These are phyloP conservation scores for Beroe ovata DNA, from an alignment of 37 sponge, comb jelly and placozoan genomes.

Conservation along the genomic window DNA sequence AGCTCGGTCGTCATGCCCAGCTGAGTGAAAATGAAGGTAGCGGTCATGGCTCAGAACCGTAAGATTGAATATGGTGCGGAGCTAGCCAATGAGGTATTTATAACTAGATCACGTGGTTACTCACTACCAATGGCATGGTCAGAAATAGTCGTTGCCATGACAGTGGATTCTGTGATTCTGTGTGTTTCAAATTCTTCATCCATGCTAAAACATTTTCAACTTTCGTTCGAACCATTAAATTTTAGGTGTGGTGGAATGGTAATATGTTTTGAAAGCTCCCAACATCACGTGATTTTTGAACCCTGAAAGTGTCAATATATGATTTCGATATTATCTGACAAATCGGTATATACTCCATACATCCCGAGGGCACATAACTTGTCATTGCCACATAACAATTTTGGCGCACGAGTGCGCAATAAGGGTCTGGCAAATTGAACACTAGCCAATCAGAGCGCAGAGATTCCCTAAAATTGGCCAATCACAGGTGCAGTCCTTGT, in stretches of 20 bases:
- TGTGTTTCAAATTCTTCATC: neutral
- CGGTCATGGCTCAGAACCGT: slow-evolving; percentile 25
- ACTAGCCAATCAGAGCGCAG: too few relatives aligned
- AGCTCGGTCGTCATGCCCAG: slow-evolving; percentile 11
- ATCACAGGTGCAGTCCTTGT: too few relatives aligned
- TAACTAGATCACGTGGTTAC: slow-evolving; percentile 31
- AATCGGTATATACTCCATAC: too few relatives aligned
- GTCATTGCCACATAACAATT: too few relatives aligned
- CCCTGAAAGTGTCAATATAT: too few relatives aligned
- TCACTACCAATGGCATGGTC: neutral
- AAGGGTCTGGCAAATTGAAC: too few relatives aligned
- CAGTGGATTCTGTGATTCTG: slow-evolving; percentile 6
- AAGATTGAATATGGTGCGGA: neutral
- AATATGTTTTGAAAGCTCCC: neutral
- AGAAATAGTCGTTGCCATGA: slow-evolving; percentile 13
- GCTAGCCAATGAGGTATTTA: neutral
- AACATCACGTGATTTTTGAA: too few relatives aligned
- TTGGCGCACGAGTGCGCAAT: too few relatives aligned
- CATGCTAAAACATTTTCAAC: slow-evolving; percentile 49
- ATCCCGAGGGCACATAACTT: too few relatives aligned
- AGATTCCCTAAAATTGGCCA: too few relatives aligned
- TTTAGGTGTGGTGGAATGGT: slow-evolving; percentile 39
- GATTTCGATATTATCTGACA: too few relatives aligned
- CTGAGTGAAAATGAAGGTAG: slow-evolving; percentile 9
- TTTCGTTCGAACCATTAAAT: neutral